Evolutionary conservation across 2,888 invertebrate species (phyloP).

Genomic region (Esperia sulphurella): DNA sequence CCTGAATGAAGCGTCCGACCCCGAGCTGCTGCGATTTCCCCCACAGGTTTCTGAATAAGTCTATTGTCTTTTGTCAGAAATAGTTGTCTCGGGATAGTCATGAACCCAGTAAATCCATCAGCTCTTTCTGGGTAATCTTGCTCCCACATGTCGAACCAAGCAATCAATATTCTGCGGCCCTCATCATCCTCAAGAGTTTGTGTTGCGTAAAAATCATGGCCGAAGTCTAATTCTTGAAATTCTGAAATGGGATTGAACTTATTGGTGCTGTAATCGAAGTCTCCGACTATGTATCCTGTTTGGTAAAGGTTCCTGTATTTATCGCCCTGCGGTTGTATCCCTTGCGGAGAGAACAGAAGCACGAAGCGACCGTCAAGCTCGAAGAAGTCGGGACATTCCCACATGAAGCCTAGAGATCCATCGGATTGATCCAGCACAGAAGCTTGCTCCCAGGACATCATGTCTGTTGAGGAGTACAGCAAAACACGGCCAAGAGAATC

Average conservation of each 20-base stretch:
- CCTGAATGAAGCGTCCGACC: slow-evolving; percentile 28
- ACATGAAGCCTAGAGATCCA: slow-evolving; percentile 61
- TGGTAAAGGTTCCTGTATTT: slow-evolving; percentile 54
- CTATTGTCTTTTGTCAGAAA: slow-evolving; percentile 30
- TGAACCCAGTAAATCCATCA: slow-evolving; percentile 60
- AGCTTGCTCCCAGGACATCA: slow-evolving; percentile 42
- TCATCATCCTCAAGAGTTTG: slow-evolving; percentile 46
- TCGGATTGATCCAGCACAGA: slow-evolving; percentile 47
- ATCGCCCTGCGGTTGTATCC: slow-evolving; percentile 48
- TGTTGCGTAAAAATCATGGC: slow-evolving; percentile 69
- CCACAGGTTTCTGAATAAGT: slow-evolving; percentile 47
- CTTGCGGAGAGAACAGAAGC: slow-evolving; percentile 66
- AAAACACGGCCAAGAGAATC: slow-evolving; percentile 46
- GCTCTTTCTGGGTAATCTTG: slow-evolving; percentile 48
- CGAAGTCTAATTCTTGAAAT: slow-evolving; percentile 53
- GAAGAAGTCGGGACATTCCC: slow-evolving; percentile 76
- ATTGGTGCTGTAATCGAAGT: slow-evolving; percentile 47
- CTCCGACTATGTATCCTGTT: slow-evolving; percentile 65
- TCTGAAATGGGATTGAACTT: slow-evolving; percentile 37
- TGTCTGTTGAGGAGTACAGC: slow-evolving; percentile 53
- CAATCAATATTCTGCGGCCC: slow-evolving; percentile 47
- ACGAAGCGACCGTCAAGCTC: slow-evolving; percentile 50
- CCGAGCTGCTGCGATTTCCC: slow-evolving; percentile 27
- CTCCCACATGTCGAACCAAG: slow-evolving; percentile 72
- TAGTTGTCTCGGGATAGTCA: slow-evolving; percentile 56